Evolutionary conservation across 2,113 vertebrate species (phyloP), one percentile per base, ranked within the genome.

Genomic region (Apaloderma vittatum): DNA sequence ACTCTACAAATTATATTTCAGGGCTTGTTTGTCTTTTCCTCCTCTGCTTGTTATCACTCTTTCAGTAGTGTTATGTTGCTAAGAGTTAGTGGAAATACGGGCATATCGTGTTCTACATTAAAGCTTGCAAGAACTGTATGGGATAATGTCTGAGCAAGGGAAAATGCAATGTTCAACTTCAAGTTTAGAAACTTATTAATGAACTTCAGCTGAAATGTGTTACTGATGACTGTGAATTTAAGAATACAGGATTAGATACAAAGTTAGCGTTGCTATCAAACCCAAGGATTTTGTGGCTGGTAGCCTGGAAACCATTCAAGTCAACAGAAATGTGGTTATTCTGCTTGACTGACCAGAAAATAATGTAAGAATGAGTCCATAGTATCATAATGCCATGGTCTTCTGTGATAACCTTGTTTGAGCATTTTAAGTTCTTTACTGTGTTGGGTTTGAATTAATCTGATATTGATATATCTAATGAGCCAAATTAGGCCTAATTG

Each of bases 401-500:
- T 49, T 77, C 30, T 73, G 22, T 59, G 37, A 15, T 54, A 63
- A 36, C 17, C 76, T 77, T 65, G 7, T 74, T 75, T 30, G 24
- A 72, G 34, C 4, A 24, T 23, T 67, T 67, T 82, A 23, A 85
- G 46, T 68, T 77, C 21, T 93, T 89, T 55, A 57, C 43, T 59
- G 24, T 80, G 8, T 48, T 89, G 11, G 3, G 26, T 92, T 71
- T 63, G 22, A 67, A 75, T 9, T 80, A 78, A 74, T 58, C 37
- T 87, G 68, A 87, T 89, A 78, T 71, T 18, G 37, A 91, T 88
- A 37, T 67, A 72, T 40, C 68, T 97, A 93, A 82, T 86, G n/a
- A 96, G 45, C 17, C 66, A 79, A 75, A 91, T 78, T 89, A 91
- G 37, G 12, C n/a, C 70, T 88, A 90, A 93, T 6, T 71, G 6